Evolutionary conservation across 2,888 invertebrate species (phyloP), one percentile per base, ranked within the genome.

Genomic region (Cheilosia impressa): DNA sequence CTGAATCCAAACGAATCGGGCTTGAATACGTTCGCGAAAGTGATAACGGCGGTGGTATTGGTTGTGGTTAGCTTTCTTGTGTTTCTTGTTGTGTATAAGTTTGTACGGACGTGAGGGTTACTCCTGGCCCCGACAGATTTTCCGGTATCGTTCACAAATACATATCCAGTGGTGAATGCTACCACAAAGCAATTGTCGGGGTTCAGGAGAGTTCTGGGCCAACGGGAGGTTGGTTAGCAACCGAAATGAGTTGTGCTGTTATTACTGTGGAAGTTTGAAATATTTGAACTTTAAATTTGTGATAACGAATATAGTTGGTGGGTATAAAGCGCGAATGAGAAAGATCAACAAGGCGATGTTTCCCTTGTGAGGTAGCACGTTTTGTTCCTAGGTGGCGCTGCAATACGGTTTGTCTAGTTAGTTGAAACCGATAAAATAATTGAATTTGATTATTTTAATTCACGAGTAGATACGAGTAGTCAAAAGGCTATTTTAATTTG

Each of bases 51-150:
- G 6, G 91, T 95, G 24, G 94, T 95, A 27, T 90, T 95, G 81
- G 95, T 95, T 88, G 92, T 95, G 57, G 95, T 95, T 80, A 95
- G 95, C 89, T 94, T 95, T 85, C 92, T 96, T 90, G 95, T 96
- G 88, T 95, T 95, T 91, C 94, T 95, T 60, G 95, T 95, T 24
- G 95, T 96, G 75, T 95, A 95, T 90, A 95, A 95, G 90, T 95
- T 95, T 90, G 95, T 95, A 90, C 93, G 94, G 91, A 95, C 95
- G 95, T 96, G 95, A 96, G 95, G 95, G 87, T 95, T 95, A 93
- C 94, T 95, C 92, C 93, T 95, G 94, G 94, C 95, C 92, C 95
- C 95, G 91, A 90, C 92, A 88, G 92, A 92, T 72, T 90, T 90
- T 85, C 89, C 92, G 88, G 87, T 89, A 68, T 90, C 91, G 90